Base-by-base conservation (phyloP, 2,797 vertebrate species). In the Amazona ochrocephala region DNA sequence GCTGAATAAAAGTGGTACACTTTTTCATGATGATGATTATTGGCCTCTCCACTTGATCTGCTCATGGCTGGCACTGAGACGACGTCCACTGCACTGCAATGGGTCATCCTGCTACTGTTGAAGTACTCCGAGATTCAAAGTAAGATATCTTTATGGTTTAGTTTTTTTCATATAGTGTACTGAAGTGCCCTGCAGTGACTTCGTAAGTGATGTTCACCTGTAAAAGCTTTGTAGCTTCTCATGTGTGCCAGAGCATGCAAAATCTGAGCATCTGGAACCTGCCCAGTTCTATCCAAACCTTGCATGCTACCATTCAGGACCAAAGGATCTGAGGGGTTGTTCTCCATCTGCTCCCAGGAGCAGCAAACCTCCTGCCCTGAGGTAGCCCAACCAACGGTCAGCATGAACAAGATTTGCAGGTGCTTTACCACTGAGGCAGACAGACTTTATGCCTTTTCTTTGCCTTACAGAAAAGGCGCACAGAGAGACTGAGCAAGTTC, bases 21-120 rank as follows among this genome's bases (percentile, higher is more conserved):
- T 34, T 47, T 97, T 96, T 79, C 15, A 84, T 1, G 88, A 93
- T 74, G 92, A 53, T 3, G 94, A 97, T 7, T 93, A 2, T 22
- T 96, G 39, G 81, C 95, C 54, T 96, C 96, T 6, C 68, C 11
- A 0, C 82, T 97, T 4, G 85, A 97, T 80, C 93, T 98, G 54
- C 93, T 98, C 84, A 54, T 95, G 89, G 98, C 98, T 8, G 98
- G 97, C 29, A 97, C 97, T 0, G 98, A 98, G 92, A 98, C 95
- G 5, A 98, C 97, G 0, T 93, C 98, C 1, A 93, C 95, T 30
- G 97, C 97, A 0, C 32, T 98, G 72, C 97, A 97, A 16, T 98
- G 97, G 97, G 96, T 96, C 1, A 45, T 97, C 19, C 95, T 98
- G 21, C 92, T 98, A 77, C 91, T 98, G 97, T 93, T 96, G 85